Base-by-base conservation (phyloP, 2,888 invertebrate genomes). In the Eristalis pertinax region DNA sequence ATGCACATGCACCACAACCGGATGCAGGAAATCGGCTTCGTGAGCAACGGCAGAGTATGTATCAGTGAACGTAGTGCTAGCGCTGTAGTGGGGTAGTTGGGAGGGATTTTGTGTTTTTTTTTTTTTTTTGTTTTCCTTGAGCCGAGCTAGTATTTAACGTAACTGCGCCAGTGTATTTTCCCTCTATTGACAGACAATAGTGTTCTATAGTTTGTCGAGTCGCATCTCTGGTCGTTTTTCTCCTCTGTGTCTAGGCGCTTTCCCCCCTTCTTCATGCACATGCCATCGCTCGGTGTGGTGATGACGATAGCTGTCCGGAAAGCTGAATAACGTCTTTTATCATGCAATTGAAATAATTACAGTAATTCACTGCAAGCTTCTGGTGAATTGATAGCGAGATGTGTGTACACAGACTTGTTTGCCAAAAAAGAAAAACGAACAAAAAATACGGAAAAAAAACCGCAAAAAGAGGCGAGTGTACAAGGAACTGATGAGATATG, bases 331-430 rank as follows among this genome's bases (percentile, higher is more conserved):
- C 43, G 50, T 19, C 50, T 60, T 84, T 84, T 84, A 87, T 87
- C 89, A 82, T 87, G 84, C 84, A 89, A 89, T 87, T 89, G 80
- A 87, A 81, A 87, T 87, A 87, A 87, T 89, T 89, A 41, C 74
- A 75, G 81, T 62, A 85, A 78, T 82, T 75, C 77, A 60, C 26
- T 60, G 15, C 50, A 7, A 50, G 8, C 68, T 64, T 26, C 60
- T 70, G 35, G 70, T 22, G 35, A 67, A 69, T 72, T 75, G 67
- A 72, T 78, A 65, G 38, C n/a, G 29, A 13, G 11, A 38, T 22
- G 38, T 19, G 50, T 19, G 50, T 50, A 50, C 22, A 65, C 19
- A 38, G n/a, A 38, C n/a, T 7, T 60, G 35, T 10, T 11, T 56
- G 19, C 26, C 32, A 32, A 8, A 8, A 32, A 32, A 32, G 8